Evolutionary conservation across 2,888 invertebrate species (phyloP).

Genomic region (Chrysodeixis includens): DNA sequence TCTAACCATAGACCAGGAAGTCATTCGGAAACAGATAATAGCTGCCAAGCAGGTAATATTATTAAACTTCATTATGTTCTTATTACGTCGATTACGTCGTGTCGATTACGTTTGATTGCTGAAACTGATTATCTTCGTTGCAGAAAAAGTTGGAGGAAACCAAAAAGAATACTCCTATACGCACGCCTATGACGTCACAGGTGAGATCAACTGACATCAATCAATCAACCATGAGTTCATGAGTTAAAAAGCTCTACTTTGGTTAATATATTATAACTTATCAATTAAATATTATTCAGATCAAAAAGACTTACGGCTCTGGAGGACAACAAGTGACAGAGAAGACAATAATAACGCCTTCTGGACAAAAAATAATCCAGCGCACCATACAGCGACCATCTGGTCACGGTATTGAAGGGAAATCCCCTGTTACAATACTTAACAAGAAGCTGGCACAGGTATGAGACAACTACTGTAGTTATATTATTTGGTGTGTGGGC

Average conservation of each 20-base stretch:
- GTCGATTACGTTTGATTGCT: background rate
- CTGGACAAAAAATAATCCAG: conserved; percentile 88
- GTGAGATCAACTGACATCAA: conserved; percentile 63
- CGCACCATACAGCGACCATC: conserved; percentile 82
- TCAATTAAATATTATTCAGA: conserved; percentile 57
- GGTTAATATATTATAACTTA: background rate
- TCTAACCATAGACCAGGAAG: conserved; percentile 85
- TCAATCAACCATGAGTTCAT: too few species aligned
- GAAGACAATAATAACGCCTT: conserved; percentile 87
- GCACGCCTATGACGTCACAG: conserved; percentile 70
- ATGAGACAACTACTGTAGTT: conserved; percentile 11
- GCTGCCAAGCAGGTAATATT: conserved; percentile 85
- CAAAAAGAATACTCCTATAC: conserved; percentile 71
- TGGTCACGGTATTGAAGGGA: conserved; percentile 64
- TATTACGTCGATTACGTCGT: too few species aligned
- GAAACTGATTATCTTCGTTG: conserved; percentile 30
- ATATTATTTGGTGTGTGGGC: background rate
- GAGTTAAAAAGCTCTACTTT: background rate
- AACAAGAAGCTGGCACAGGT: conserved; percentile 85
- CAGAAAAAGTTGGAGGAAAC: conserved; percentile 83
- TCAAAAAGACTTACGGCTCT: conserved; percentile 75
- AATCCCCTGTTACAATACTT: conserved; percentile 82
- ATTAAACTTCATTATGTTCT: background rate
- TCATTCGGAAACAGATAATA: conserved; percentile 85
- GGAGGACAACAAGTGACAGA: conserved; percentile 84